These are phyloP conservation scores for Sandelia bainsii DNA, from an alignment of 2,797 vertebrate species.

Conservation along the genomic window DNA sequence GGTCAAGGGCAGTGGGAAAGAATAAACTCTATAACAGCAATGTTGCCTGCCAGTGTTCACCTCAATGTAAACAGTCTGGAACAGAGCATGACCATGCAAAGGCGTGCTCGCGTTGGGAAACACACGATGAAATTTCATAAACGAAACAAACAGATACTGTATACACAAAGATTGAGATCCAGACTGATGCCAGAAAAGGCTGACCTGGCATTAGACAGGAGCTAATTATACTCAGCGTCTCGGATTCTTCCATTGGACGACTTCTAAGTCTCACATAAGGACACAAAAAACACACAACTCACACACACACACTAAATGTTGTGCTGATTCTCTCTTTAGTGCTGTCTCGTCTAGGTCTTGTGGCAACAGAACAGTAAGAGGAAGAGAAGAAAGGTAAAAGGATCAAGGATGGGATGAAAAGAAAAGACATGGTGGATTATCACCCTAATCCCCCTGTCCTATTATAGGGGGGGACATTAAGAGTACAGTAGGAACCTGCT, in stretches of 20 bases:
- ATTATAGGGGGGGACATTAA: constrained; percentile 61
- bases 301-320: constrained; percentile 54
- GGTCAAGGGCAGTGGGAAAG: constrained; percentile 79
- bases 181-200: constrained; percentile 49
- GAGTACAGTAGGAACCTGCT: constrained; percentile 62
- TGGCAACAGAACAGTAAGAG: constrained; percentile 60
- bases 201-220: constrained; percentile 61
- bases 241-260: constrained; percentile 59
- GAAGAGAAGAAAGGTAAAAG: constrained; percentile 68
- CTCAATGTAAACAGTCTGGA: constrained; percentile 56
- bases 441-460: constrained; percentile 69
- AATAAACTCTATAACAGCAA: constrained; percentile 62
- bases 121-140: constrained; percentile 16
- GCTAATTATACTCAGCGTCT: constrained; percentile 71
- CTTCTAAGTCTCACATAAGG: constrained; percentile 26
- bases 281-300: neutral
- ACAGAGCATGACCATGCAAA: constrained; percentile 9
- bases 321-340: constrained; percentile 68
- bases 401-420: constrained; percentile 54
- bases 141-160: constrained; percentile 1
- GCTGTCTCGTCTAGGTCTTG: constrained; percentile 59
- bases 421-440: constrained; percentile 79
- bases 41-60: constrained; percentile 53
- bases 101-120: constrained; percentile 6
- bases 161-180: constrained; percentile 25